Percentiles rank a stretch among this genome's conserved stretches.
Conservation (phyloP, 1,140 invertebrate species). For the Drosophila gunungcola region DNA sequence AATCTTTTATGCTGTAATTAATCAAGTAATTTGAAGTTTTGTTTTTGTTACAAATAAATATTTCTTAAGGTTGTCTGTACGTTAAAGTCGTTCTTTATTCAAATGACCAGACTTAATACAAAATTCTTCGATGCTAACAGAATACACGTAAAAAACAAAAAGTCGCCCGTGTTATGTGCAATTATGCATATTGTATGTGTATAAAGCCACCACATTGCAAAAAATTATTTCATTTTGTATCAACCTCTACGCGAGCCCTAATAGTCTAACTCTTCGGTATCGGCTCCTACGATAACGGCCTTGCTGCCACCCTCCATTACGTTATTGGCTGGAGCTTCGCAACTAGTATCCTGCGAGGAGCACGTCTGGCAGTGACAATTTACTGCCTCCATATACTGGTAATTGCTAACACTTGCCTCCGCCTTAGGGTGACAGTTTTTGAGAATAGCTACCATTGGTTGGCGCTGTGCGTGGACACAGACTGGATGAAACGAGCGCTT, state of each 20-base stretch:
- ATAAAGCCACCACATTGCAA: not conserved
- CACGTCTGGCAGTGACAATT: constrained; percentile 87
- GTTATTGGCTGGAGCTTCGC: constrained; percentile 79
- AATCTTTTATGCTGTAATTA: not conserved
- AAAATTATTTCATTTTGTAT: not conserved
- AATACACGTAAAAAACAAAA: too few species aligned
- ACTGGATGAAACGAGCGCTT: constrained; percentile 93
- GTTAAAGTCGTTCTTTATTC: constrained; percentile 21
- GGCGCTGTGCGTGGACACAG: constrained; percentile 90
- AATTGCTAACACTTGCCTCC: constrained; percentile 85
- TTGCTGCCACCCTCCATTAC: constrained; percentile 52
- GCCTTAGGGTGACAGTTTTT: constrained; percentile 88
- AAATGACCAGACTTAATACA: constrained; percentile 6
- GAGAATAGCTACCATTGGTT: constrained; percentile 86
- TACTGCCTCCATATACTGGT: constrained; percentile 88
- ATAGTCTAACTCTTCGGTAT: constrained; percentile 73
- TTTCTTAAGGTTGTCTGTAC: constrained; percentile 7
- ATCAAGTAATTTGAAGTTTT: constrained; percentile 38
- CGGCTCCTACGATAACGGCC: constrained; percentile 61
- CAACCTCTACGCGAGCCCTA: constrained; percentile 19
- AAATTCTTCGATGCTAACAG: too few species aligned
- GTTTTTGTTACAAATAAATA: constrained; percentile 62
- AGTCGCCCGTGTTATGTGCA: not conserved
- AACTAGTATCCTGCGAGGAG: constrained; percentile 81
- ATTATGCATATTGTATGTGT: not conserved